phyloP scores from a whole-genome alignment of 92 coral and sea anemone species.

The Parazoanthus darwini region DNA sequence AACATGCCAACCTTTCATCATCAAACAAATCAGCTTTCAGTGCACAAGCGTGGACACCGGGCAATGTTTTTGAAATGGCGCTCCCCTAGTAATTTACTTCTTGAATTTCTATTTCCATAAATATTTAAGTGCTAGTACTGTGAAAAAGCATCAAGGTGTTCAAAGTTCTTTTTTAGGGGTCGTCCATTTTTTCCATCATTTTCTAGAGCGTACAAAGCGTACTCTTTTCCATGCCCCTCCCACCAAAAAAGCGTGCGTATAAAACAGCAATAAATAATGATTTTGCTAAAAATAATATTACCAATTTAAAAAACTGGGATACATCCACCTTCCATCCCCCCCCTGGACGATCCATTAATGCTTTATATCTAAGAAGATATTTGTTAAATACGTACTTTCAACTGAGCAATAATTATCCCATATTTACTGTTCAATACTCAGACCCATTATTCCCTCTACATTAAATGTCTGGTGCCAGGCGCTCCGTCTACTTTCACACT shows the following conservation, averaged over 20 bases:
- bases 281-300: too few species aligned
- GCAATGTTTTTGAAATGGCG: constrained; percentile 5
- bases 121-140: background rate
- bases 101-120: background rate
- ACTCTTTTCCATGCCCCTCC: too few species aligned
- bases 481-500: background rate
- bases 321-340: too few species aligned
- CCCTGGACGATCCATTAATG: too few species aligned
- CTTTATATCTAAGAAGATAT: too few species aligned
- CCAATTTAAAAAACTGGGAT: too few species aligned
- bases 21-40: constrained; percentile 4
- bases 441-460: background rate
- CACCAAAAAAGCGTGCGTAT: too few species aligned
- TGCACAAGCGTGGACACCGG: background rate
- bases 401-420: background rate
- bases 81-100: constrained; percentile 5
- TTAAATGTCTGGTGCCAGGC: background rate
- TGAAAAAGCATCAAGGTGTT: background rate
- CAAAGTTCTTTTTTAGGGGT: background rate
- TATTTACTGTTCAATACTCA: background rate
- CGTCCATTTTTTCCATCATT: too few species aligned
- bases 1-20: constrained; percentile 5
- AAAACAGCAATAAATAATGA: too few species aligned
- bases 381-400: background rate
- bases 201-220: too few species aligned